Percentiles rank a stretch among this genome's conserved stretches.
These are phyloP conservation scores for Bombyx mori DNA, from an alignment of 1,140 invertebrate species.

Conservation along the genomic window ASM3026992v2 NC_085121.1:5572501-5573000, in stretches of 20 bases:
- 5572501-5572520: slow-evolving; percentile 47
- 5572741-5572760: slow-evolving; percentile 59
- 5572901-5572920: slow-evolving; percentile 66
- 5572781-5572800: slow-evolving; percentile 62
- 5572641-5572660: slow-evolving; percentile 54
- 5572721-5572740: slow-evolving; percentile 38
- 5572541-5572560: slow-evolving; percentile 43
- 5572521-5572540: slow-evolving; percentile 20
- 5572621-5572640: slow-evolving; percentile 38
- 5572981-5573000: slow-evolving; percentile 60
- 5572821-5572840: slow-evolving; percentile 64
- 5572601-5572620: slow-evolving; percentile 36
- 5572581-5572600: slow-evolving; percentile 54
- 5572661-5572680: slow-evolving; percentile 51
- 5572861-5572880: slow-evolving; percentile 67
- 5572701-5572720: slow-evolving; percentile 44
- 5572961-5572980: slow-evolving; percentile 54
- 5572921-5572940: slow-evolving; percentile 67
- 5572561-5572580: slow-evolving; percentile 78
- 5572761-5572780: slow-evolving; percentile 39
- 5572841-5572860: slow-evolving; percentile 63
- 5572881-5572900: slow-evolving; percentile 47
- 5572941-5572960: slow-evolving; percentile 59
- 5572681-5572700: slow-evolving; percentile 40
- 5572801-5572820: slow-evolving; percentile 61